Conservation (phyloP, 2,888 invertebrate genomes). For the Heliconius charithonia region DNA sequence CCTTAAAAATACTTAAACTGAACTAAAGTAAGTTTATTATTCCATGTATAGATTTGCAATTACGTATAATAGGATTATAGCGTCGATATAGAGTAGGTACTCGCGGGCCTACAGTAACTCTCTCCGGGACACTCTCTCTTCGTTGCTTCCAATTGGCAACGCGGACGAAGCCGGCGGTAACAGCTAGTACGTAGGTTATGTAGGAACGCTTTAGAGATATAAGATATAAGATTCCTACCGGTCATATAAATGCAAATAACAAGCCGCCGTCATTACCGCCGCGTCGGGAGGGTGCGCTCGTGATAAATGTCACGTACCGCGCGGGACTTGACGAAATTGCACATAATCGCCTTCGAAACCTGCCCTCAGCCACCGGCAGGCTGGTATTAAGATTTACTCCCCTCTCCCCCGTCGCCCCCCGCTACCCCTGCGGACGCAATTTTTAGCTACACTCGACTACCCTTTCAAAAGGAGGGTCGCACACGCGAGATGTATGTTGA, state of each 20-base stretch:
- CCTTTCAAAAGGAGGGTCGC: conserved; percentile 6
- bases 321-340: conserved; percentile 61
- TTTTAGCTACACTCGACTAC: conserved; percentile 55
- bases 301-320: conserved; percentile 56
- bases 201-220: not conserved
- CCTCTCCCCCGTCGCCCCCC: conserved; percentile 47
- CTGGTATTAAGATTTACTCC: conserved; percentile 65
- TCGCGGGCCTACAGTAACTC: no score
- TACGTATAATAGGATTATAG: no score
- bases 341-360: conserved; percentile 53
- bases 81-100: no score
- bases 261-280: conserved; percentile 24
- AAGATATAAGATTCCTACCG: conserved; percentile 10
- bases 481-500: not conserved
- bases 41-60: not conserved
- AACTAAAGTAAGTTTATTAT: no score
- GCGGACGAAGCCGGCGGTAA: not conserved
- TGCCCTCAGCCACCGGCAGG: conserved; percentile 34
- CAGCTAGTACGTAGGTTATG: not conserved
- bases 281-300: conserved; percentile 34
- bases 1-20: no score
- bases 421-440: conserved; percentile 56
- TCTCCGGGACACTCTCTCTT: not conserved
- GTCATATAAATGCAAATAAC: conserved; percentile 23
- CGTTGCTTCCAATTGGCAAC: not conserved